Evolutionary conservation across 2,113 vertebrate species (phyloP).

Genomic region (Paracanthobrama guichenoti): DNA sequence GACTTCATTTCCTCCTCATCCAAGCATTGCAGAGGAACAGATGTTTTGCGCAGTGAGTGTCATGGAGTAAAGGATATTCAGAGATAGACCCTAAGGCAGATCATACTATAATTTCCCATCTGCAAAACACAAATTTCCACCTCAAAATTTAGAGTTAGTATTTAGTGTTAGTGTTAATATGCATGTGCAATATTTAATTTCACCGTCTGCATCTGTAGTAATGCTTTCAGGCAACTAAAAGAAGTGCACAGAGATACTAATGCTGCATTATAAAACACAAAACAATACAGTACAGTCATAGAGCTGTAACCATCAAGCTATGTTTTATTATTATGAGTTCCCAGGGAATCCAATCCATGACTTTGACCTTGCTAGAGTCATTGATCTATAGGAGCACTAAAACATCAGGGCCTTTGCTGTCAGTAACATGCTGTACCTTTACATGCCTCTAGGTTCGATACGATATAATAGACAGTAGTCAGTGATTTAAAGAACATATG

Average conservation of each 20-base stretch:
- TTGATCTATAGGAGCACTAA: neutral
- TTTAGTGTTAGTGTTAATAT: neutral
- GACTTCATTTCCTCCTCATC: neutral
- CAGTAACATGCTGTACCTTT: neutral
- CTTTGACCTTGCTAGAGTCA: neutral
- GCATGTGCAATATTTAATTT: neutral
- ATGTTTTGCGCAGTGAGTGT: neutral
- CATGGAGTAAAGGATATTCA: neutral
- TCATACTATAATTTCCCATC: neutral
- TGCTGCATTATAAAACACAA: too few species aligned
- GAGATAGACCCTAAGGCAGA: neutral
- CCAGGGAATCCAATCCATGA: neutral
- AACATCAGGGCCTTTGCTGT: neutral
- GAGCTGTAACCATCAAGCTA: neutral
- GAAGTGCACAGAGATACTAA: neutral
- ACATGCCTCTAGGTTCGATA: neutral
- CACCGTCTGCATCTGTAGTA: neutral
- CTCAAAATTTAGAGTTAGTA: too few species aligned
- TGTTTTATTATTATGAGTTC: neutral
- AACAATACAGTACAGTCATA: neutral
- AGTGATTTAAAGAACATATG: conserved; percentile 12
- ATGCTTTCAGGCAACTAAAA: neutral
- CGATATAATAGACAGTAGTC: neutral
- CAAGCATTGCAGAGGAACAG: neutral
- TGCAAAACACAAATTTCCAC: neutral